These are phyloP conservation scores for Calliphora vomitoria DNA, from an alignment of 2,888 invertebrate genomes.

Conservation along the genomic window DNA sequence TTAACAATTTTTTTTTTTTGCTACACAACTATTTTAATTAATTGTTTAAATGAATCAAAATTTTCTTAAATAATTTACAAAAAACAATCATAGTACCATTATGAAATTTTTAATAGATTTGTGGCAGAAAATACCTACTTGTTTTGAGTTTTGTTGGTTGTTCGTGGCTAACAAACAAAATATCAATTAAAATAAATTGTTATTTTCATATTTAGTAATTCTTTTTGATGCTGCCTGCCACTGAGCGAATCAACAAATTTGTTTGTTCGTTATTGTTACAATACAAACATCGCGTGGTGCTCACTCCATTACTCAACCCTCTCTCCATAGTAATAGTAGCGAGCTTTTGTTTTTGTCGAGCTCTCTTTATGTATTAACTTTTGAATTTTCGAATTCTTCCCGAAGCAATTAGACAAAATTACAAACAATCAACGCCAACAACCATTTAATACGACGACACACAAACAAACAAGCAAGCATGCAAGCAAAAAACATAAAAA, in stretches of 20 bases:
- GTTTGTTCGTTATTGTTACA: slow-evolving; percentile 34
- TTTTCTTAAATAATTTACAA: background rate
- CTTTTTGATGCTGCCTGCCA: slow-evolving; percentile 63
- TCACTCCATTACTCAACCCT: background rate
- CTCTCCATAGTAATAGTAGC: background rate
- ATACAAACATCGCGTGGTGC: slow-evolving; percentile 4
- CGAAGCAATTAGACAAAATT: slow-evolving; percentile 74
- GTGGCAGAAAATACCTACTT: background rate
- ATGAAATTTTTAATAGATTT: background rate
- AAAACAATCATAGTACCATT: background rate
- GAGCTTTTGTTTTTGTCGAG: slow-evolving; percentile 7
- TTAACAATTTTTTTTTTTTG: background rate
- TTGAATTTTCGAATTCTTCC: slow-evolving; percentile 67
- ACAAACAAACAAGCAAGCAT: background rate
- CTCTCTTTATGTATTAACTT: slow-evolving; percentile 64
- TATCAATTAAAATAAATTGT: slow-evolving; percentile 70
- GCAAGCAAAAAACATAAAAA: slow-evolving; percentile 10
- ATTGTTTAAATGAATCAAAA: background rate
- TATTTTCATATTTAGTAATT: slow-evolving; percentile 70
- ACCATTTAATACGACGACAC: slow-evolving; percentile 21
- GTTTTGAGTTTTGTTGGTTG: background rate
- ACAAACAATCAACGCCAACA: slow-evolving; percentile 71
- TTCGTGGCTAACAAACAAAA: slow-evolving; percentile 39
- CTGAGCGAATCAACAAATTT: slow-evolving; percentile 14
- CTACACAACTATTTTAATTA: background rate